Evolutionary conservation across 2,888 invertebrate genomes (phyloP), one percentile per base, ranked within the genome.

Genomic region (Hemaris fuciformis): DNA sequence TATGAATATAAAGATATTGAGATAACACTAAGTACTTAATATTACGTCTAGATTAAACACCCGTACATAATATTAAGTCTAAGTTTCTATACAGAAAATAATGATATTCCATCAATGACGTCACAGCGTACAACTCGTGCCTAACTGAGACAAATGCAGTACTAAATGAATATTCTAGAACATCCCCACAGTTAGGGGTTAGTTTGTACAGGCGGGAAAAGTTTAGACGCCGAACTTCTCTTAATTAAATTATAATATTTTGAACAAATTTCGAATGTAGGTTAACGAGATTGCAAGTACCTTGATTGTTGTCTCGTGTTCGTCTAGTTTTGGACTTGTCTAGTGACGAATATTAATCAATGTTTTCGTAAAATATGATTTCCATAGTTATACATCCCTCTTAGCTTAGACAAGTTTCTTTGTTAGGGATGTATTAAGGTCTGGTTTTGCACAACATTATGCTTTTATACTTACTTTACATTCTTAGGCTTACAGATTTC

Each of bases 181-280:
- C 31, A 38, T n/a, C 38, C n/a, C n/a, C n/a, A n/a, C 38, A 38
- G 34, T 38, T 31, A n/a, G 10, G 23, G 5, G n/a, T 7, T 48
- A 31, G 53, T 53, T 53, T 31, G 25, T 42, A 42, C n/a, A 18
- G 42, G 3, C 31, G 53, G 27, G 27, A 18, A 3, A 53, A 53
- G 53, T 53, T 53, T 22, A 5, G 18, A 3, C 7, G 48, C 6
- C 8, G 6, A 46, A 46, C 46, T 46, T 46, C 31, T 4, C 18
- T 31, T 20, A 31, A 53, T 53, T 53, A 31, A 53, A 31, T 53
- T 53, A 31, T 53, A 46, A 23, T 46, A 53, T 31, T 53, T 31
- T 31, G 27, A 8, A 53, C 31, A 31, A 48, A 27, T 10, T 31
- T 27, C 31, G 53, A 3, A 53, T 53, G 31, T 53, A 53, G 53